Conservation (phyloP, 2,888 invertebrate species). For the Neoscelio sp. region DNA sequence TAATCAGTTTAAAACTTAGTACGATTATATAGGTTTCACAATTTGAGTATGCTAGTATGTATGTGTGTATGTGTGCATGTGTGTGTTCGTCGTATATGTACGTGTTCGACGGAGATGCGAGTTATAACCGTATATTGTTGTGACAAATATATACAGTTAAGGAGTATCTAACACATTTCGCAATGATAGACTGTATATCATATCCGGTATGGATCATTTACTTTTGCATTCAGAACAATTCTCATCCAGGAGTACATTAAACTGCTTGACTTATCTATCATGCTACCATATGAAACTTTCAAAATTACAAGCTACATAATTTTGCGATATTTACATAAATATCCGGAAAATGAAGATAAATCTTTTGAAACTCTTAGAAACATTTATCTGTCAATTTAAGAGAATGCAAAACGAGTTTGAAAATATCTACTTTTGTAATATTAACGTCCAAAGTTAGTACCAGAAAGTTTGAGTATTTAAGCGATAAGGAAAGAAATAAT, state of each 20-base stretch:
- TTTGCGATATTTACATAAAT: conserved; percentile 16
- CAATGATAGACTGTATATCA: conserved; percentile 13
- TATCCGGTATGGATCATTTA: conserved; percentile 28
- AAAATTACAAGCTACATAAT: conserved; percentile 11
- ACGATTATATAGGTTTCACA: no score
- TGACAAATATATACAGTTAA: conserved; percentile 22
- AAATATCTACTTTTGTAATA: no score
- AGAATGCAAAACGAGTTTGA: no score
- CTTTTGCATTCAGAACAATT: conserved; percentile 15
- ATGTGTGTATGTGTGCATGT: no score
- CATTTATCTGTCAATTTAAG: not conserved
- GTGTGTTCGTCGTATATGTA: no score
- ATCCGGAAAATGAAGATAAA: conserved; percentile 3
- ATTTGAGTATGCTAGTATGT: no score
- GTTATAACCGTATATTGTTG: conserved; percentile 32
- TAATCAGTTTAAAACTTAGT: no score
- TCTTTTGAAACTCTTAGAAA: not conserved
- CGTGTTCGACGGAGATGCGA: conserved; percentile 16
- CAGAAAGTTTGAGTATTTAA: no score
- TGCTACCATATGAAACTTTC: conserved; percentile 5
- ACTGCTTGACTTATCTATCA: conserved; percentile 10
- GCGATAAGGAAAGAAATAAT: no score
- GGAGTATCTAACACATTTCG: conserved; percentile 4
- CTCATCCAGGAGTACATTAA: conserved; percentile 12
- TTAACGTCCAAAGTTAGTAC: no score